phyloP scores from a whole-genome alignment of 2,888 invertebrate genomes.

The Argyresthia albistria region DNA sequence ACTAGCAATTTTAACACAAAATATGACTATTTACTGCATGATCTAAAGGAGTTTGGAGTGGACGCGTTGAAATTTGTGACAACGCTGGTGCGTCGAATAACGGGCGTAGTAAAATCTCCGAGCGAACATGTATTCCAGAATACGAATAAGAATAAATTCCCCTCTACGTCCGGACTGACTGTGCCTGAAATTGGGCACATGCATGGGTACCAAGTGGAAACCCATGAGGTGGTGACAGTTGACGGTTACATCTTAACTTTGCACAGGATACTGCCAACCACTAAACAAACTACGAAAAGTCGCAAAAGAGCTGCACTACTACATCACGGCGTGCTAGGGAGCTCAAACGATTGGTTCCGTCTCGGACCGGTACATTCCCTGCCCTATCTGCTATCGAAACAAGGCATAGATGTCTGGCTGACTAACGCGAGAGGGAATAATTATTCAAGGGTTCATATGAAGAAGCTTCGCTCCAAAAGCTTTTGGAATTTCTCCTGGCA shows the following conservation, averaged over 20 bases:
- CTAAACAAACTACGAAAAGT: neutral
- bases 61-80: too few relatives aligned
- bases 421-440: constrained; percentile 44
- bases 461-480: constrained; percentile 12
- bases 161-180: neutral
- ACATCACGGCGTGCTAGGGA: constrained; percentile 6
- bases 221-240: neutral
- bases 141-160: too few relatives aligned
- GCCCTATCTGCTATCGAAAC: constrained; percentile 1
- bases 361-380: neutral
- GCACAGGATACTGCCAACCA: neutral
- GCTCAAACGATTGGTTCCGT: constrained; percentile 3
- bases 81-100: too few relatives aligned
- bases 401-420: constrained; percentile 67
- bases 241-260: neutral
- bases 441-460: constrained; percentile 25
- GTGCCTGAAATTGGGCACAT: neutral
- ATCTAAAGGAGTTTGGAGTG: too few relatives aligned
- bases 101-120: too few relatives aligned
- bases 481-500: constrained; percentile 41
- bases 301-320: neutral
- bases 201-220: neutral
- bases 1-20: too few relatives aligned
- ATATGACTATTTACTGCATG: too few relatives aligned
- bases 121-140: too few relatives aligned